Evolutionary conservation across 2,888 invertebrate species (phyloP), one percentile per base, ranked within the genome.

Genomic region (Apamea anceps): DNA sequence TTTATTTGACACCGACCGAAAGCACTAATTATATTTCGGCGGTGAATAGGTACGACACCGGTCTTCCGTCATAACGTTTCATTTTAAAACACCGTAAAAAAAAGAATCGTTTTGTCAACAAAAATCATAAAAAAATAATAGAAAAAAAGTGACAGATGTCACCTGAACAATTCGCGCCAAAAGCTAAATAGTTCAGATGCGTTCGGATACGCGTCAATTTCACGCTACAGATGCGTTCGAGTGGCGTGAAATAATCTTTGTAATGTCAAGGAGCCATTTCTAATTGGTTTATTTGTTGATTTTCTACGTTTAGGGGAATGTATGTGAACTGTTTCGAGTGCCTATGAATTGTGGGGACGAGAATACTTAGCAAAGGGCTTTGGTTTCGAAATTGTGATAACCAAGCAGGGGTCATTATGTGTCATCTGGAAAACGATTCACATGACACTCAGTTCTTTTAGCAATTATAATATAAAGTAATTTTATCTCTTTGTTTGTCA

Each of bases 221-320:
- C 93, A 95, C 93, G 94, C 92, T 89, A 92, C 94, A 95, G 94
- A 94, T 94, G 95, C 88, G 84, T 85, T 91, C 72, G 88, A 94
- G 94, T 92, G 92, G 91, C 93, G 92, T 94, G 92, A 93, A 89
- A 90, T 88, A 88, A 87, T 90, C 89, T 90, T 90, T 90, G 85
- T 87, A 85, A 89, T 87, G 90, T 90, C 91, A 93, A 94, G 92
- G 91, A 92, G 89, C 90, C 92, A 91, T 90, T 80, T 79, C 92
- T 91, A 92, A 94, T 94, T 87, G 89, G 86, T 79, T 88, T 89
- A 90, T 90, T 90, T 91, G 90, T 88, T 87, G 85, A 87, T 86
- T 80, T 80, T 75, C 63, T 85, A 79, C 74, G 72, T 83, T 77
- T 54, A 71, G 77, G 88, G 88, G 83, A 81, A 82, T 72, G 80